A percentile compares a stretch with the other conserved stretches of the same genome.
Conservation (phyloP, 2,888 invertebrate genomes). For the Frankliniella fusca region DNA sequence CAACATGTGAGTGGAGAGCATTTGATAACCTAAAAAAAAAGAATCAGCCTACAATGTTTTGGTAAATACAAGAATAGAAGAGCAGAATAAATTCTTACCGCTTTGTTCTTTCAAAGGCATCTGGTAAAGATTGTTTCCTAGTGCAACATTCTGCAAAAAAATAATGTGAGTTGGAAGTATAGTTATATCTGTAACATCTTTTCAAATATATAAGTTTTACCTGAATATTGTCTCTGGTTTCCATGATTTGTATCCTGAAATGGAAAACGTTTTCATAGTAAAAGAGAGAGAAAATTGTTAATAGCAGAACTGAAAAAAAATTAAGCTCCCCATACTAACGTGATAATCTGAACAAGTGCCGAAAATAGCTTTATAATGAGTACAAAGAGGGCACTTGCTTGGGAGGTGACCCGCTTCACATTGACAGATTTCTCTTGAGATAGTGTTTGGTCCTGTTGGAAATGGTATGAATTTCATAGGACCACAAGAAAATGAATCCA, state of each 20-base stretch:
- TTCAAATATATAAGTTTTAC: too few species aligned
- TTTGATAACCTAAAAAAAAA: background rate
- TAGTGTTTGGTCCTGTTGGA: background rate
- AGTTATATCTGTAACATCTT: too few species aligned
- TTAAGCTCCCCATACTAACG: background rate
- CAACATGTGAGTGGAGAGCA: background rate
- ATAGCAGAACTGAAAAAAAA: too few species aligned
- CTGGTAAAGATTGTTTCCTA: background rate
- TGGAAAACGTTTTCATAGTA: too few species aligned
- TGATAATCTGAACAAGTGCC: background rate
- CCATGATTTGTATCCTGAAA: background rate
- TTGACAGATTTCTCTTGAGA: background rate
- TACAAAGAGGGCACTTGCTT: background rate
- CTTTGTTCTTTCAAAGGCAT: background rate
- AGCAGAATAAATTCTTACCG: background rate
- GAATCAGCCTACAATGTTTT: background rate
- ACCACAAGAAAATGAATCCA: background rate
- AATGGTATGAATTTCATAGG: background rate
- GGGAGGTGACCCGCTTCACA: background rate
- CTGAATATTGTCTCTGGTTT: too few species aligned
- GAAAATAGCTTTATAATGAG: background rate
- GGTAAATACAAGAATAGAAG: background rate
- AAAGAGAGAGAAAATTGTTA: too few species aligned
- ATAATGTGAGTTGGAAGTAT: background rate
- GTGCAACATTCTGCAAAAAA: background rate